These are phyloP conservation scores for Baronia brevicornis DNA, from an alignment of 2,888 invertebrate genomes.

Conservation along the genomic window DNA sequence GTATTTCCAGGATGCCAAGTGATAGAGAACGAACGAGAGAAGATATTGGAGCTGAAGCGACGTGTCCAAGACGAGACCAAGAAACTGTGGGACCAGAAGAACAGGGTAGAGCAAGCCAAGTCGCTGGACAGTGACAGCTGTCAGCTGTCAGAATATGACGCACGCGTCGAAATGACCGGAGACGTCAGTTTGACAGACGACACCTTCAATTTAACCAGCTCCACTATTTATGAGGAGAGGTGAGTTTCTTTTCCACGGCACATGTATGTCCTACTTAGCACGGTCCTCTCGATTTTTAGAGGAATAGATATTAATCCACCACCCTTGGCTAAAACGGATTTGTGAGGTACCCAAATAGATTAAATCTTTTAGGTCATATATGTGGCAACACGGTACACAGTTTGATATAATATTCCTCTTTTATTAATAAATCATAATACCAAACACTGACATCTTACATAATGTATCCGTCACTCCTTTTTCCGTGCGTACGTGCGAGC, in stretches of 20 bases:
- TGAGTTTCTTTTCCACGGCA: slow-evolving; percentile 33
- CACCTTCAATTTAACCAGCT: slow-evolving; percentile 42
- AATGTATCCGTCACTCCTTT: no score
- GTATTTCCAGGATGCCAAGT: slow-evolving; percentile 85
- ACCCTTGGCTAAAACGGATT: no score
- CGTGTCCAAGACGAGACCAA: slow-evolving; percentile 92
- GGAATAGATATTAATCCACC: no score
- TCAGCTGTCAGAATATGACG: slow-evolving; percentile 18
- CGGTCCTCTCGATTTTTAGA: no score
- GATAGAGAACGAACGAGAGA: slow-evolving; percentile 91
- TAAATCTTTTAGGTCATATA: no score
- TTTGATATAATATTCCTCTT: no score
- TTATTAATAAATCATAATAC: no score
- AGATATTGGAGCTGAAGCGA: slow-evolving; percentile 89
- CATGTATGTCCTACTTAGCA: background rate
- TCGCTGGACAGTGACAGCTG: slow-evolving; percentile 35
- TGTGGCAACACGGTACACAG: no score
- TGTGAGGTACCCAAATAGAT: no score
- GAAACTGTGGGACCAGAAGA: slow-evolving; percentile 85
- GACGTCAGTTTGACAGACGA: slow-evolving; percentile 46
- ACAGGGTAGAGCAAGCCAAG: slow-evolving; percentile 32
- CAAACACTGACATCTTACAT: no score
- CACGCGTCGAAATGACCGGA: no score
- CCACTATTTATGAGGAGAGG: slow-evolving; percentile 59
- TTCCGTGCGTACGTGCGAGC: no score